Evolutionary conservation across 2,113 vertebrate genomes (phyloP).

Genomic region (Eptatretus burgeri): DNA sequence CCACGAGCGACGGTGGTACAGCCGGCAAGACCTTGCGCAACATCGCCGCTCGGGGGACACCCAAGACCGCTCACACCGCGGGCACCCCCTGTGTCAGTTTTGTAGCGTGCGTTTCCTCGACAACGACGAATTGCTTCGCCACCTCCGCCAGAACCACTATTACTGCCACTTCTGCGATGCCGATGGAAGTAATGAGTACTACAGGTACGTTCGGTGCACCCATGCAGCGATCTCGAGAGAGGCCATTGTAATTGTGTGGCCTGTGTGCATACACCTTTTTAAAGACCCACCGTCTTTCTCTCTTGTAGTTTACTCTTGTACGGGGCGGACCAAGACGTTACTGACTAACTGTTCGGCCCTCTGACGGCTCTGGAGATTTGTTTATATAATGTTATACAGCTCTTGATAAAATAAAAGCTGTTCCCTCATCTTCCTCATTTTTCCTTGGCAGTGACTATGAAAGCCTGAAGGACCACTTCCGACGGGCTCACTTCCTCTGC

Average conservation of each 20-base stretch:
- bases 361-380: background rate
- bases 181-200: slow-evolving; percentile 84
- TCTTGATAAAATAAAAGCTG: background rate
- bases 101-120: slow-evolving; percentile 81
- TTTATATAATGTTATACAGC: background rate
- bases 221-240: background rate
- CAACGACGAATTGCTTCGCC: slow-evolving; percentile 75
- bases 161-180: slow-evolving; percentile 95
- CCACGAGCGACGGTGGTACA: slow-evolving; percentile 73
- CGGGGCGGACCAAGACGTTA: background rate
- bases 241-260: background rate
- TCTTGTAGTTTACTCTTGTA: background rate
- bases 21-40: slow-evolving; percentile 59
- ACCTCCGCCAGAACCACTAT: slow-evolving; percentile 67
- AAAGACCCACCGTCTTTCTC: no score
- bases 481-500: slow-evolving; percentile 68
- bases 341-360: background rate
- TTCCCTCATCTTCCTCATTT: no score
- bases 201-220: slow-evolving; percentile 22
- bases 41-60: slow-evolving; percentile 72
- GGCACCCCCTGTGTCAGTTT: slow-evolving; percentile 87
- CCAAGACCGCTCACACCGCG: slow-evolving; percentile 69
- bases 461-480: slow-evolving; percentile 72
- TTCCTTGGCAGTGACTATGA: slow-evolving; percentile 35
- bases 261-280: no score